Conservation (phyloP, 64 coral and sea anemone species). For the Dendrophyllia cribrosa region DNA sequence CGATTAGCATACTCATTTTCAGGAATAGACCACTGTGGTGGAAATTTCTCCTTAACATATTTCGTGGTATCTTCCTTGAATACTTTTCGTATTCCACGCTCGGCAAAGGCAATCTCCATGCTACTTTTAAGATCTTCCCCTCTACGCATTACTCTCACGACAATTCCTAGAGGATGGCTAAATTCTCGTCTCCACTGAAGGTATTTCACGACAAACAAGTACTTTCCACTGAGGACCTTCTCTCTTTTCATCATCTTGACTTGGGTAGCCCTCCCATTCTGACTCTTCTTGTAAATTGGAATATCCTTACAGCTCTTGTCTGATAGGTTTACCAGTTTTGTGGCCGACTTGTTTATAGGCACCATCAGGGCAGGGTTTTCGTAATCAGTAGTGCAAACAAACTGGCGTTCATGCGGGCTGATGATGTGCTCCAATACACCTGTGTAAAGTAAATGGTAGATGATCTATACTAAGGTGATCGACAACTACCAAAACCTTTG, state of each 20-base stretch:
- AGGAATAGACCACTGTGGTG: slow-evolving; percentile 58
- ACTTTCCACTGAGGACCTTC: slow-evolving; percentile 66
- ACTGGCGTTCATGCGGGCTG: slow-evolving; percentile 83
- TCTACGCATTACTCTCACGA: slow-evolving; percentile 32
- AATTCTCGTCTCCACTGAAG: slow-evolving; percentile 75
- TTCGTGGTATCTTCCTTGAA: slow-evolving; percentile 54
- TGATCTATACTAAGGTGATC: neutral
- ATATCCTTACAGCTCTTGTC: slow-evolving; percentile 52
- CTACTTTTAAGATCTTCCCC: slow-evolving; percentile 57
- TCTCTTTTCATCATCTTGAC: slow-evolving; percentile 55
- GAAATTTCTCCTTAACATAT: slow-evolving; percentile 11
- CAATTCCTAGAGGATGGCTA: slow-evolving; percentile 58
- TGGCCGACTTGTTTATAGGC: slow-evolving; percentile 88
- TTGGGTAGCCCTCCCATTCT: neutral
- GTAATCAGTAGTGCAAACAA: slow-evolving; percentile 72
- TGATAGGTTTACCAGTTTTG: slow-evolving; percentile 74
- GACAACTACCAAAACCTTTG: neutral
- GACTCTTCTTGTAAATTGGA: slow-evolving; percentile 57
- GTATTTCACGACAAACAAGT: slow-evolving; percentile 76
- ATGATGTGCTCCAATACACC: slow-evolving; percentile 86
- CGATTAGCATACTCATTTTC: slow-evolving; percentile 40
- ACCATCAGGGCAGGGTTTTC: slow-evolving; percentile 75
- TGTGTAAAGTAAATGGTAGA: neutral
- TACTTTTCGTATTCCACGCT: slow-evolving; percentile 43
- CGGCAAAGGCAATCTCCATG: slow-evolving; percentile 69